phyloP scores from a whole-genome alignment of 2,888 invertebrate species.

The Amiota minor region DNA sequence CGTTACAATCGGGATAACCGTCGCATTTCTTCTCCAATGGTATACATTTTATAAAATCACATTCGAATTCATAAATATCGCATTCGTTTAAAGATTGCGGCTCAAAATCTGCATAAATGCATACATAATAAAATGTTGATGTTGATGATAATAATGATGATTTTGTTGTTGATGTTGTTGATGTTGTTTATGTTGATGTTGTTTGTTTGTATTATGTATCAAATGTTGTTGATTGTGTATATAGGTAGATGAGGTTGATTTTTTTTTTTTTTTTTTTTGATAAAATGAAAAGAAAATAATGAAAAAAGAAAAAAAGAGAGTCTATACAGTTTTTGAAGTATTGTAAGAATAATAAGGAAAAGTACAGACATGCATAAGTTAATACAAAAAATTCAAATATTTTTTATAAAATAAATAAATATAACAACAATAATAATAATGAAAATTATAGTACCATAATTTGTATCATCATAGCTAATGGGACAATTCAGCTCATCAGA shows the following conservation, averaged over 20 bases:
- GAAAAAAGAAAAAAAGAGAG: background rate
- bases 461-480: slow-evolving; percentile 70
- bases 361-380: background rate
- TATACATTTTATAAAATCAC: slow-evolving; percentile 71
- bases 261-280: slow-evolving; percentile 8
- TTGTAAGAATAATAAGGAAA: background rate
- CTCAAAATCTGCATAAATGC: slow-evolving; percentile 52
- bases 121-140: slow-evolving; percentile 45
- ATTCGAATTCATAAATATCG: slow-evolving; percentile 71
- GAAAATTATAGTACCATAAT: slow-evolving; percentile 62
- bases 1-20: slow-evolving; percentile 77
- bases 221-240: slow-evolving; percentile 3
- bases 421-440: background rate
- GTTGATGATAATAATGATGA: slow-evolving; percentile 15
- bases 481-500: slow-evolving; percentile 79
- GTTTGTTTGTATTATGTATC: slow-evolving; percentile 11
- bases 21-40: slow-evolving; percentile 78
- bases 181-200: slow-evolving; percentile 16
- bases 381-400: background rate
- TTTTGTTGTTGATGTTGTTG: slow-evolving; percentile 27
- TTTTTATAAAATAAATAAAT: background rate
- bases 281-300: slow-evolving; percentile 4
- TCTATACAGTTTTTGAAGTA: background rate
- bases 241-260: slow-evolving; percentile 25
- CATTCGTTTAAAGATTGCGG: slow-evolving; percentile 64